A percentile compares a stretch with the other conserved stretches of the same genome.
phyloP scores from a whole-genome alignment of 2,888 invertebrate species.

The Caenorhabditis sp. region DNA sequence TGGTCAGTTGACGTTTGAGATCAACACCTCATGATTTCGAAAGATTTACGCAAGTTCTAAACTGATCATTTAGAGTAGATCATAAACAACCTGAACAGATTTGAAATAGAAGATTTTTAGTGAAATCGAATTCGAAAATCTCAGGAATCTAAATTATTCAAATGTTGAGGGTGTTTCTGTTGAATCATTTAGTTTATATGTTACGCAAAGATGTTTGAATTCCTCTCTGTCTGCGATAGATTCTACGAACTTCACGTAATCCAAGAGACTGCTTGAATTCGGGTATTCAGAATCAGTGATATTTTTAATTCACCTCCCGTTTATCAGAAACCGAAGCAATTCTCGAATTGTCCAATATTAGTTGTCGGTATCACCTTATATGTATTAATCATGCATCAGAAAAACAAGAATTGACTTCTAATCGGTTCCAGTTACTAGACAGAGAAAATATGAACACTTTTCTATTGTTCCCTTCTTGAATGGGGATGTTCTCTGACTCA shows the following conservation, averaged over 20 bases:
- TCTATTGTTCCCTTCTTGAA: constrained; percentile 6
- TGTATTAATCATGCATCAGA: constrained; percentile 3
- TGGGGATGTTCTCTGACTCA: constrained; percentile 16
- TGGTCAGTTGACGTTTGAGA: constrained; percentile 24
- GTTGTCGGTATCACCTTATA: not conserved
- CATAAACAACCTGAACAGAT: constrained; percentile 19
- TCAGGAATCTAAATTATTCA: not conserved
- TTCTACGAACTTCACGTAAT: not conserved
- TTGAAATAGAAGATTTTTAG: not conserved
- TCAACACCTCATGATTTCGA: constrained; percentile 15
- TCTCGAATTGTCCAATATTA: not conserved
- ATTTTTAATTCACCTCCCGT: not conserved
- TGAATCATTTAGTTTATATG: constrained; percentile 5
- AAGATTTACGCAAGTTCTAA: constrained; percentile 10
- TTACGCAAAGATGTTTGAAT: constrained; percentile 12
- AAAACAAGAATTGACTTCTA: constrained; percentile 2
- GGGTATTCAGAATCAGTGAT: not conserved
- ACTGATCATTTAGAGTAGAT: constrained; percentile 22
- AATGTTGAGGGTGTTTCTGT: constrained; percentile 17
- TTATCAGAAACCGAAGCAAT: not conserved
- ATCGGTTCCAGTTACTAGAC: constrained; percentile 7
- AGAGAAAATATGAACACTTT: not conserved
- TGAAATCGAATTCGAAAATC: constrained; percentile 8
- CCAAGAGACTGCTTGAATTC: not conserved
- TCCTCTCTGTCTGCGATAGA: constrained; percentile 2